Evolutionary conservation across 2,113 vertebrate species (phyloP).

Genomic region (Loxodonta africana): DNA sequence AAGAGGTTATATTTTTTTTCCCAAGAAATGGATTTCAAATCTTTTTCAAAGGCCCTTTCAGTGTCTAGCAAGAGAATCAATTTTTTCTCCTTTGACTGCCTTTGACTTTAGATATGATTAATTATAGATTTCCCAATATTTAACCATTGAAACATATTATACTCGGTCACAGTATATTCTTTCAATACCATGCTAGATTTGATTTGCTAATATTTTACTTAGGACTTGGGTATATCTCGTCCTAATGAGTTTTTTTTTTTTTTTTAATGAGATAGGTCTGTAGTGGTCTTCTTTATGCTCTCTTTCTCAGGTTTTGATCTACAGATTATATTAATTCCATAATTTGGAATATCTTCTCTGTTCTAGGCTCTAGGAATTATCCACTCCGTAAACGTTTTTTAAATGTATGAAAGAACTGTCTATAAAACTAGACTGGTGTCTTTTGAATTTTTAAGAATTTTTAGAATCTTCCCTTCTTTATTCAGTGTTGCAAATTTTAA

Average conservation of each 20-base stretch:
- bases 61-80: constrained; percentile 50
- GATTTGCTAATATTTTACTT: neutral
- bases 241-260: neutral
- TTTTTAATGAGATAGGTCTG: neutral
- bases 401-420: neutral
- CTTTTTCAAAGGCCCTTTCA: constrained; percentile 26
- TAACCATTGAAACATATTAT: neutral
- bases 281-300: neutral
- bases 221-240: neutral
- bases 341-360: neutral
- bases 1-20: neutral
- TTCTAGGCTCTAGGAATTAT: neutral
- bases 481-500: neutral
- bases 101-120: constrained; percentile 27
- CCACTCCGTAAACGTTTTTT: neutral
- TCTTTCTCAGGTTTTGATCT: neutral
- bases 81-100: neutral
- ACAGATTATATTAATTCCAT: neutral
- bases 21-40: constrained; percentile 29
- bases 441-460: neutral
- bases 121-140: constrained; percentile 6
- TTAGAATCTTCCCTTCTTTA: neutral
- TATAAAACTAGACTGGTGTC: neutral
- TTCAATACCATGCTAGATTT: neutral
- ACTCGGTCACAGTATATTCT: neutral